Evolutionary conservation across 2,888 invertebrate genomes (phyloP).

Genomic region (Heliconius sara): DNA sequence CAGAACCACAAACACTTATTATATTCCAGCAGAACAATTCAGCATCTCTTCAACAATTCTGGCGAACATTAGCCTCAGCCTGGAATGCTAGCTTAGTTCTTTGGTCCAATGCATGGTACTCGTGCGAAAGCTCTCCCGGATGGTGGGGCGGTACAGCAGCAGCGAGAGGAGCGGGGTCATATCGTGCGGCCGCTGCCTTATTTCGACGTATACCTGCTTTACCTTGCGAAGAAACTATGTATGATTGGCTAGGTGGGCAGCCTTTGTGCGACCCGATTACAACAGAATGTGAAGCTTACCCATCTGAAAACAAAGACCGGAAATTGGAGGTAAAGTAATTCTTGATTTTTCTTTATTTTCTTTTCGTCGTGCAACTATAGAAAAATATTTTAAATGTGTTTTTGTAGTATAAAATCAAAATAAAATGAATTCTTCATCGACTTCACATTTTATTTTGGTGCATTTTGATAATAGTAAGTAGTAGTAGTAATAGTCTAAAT

Average conservation of each 20-base stretch:
- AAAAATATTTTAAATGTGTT: background rate
- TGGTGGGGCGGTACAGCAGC: conserved; percentile 81
- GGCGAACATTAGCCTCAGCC: conserved; percentile 80
- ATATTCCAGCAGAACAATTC: conserved; percentile 81
- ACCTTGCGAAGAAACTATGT: conserved; percentile 88
- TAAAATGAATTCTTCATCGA: too few species aligned
- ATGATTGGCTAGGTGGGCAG: conserved; percentile 86
- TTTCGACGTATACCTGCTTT: conserved; percentile 86
- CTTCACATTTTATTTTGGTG: background rate
- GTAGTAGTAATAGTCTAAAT: too few species aligned
- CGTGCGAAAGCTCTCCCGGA: conserved; percentile 69
- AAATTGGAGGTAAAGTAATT: conserved; percentile 63
- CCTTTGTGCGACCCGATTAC: conserved; percentile 70
- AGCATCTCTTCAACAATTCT: conserved; percentile 79
- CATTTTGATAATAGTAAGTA: too few species aligned
- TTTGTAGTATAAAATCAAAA: background rate
- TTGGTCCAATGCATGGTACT: conserved; percentile 79
- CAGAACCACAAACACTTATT: conserved; percentile 69
- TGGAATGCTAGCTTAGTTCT: conserved; percentile 78
- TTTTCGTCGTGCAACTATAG: background rate
- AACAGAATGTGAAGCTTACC: conserved; percentile 72
- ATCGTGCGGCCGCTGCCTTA: conserved; percentile 84
- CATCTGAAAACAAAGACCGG: conserved; percentile 58
- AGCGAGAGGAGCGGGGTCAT: conserved; percentile 69
- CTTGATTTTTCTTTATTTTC: background rate